These are phyloP conservation scores for Neomonachus schauinslandi DNA, from an alignment of 2,113 vertebrate species.

Conservation along the genomic window DNA sequence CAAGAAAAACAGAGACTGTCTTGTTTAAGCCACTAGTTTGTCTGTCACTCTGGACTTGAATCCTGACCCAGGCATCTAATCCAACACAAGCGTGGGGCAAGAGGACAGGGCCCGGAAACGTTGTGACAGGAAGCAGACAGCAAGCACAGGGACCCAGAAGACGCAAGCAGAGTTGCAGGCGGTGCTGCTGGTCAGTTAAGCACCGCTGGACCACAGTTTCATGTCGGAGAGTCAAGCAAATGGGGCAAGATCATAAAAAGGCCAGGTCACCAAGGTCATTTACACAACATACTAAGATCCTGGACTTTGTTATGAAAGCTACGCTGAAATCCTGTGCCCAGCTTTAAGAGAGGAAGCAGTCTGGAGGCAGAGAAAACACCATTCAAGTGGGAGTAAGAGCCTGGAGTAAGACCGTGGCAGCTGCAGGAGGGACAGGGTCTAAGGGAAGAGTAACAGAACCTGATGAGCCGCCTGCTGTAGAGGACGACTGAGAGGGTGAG, in stretches of 20 bases:
- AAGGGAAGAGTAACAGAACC: neutral
- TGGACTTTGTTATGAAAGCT: neutral
- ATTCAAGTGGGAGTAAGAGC: neutral
- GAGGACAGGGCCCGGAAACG: neutral
- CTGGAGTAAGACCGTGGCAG: neutral
- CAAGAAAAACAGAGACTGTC: neutral
- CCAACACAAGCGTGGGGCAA: neutral
- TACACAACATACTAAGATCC: too few relatives aligned
- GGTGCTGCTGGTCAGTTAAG: neutral
- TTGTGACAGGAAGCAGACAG: neutral
- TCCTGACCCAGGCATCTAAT: neutral
- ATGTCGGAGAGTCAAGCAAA: neutral
- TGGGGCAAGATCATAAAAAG: neutral
- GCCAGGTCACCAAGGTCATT: neutral
- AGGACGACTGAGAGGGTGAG: neutral
- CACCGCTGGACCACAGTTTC: neutral
- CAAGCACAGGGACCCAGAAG: neutral
- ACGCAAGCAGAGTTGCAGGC: accelerated
- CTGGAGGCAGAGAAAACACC: neutral
- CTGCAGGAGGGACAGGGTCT: neutral
- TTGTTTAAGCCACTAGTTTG: neutral
- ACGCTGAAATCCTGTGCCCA: neutral
- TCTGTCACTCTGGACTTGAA: neutral
- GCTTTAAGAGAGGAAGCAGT: neutral
- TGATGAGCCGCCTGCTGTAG: neutral